Percentiles rank a stretch among this genome's conserved stretches.
Conservation (phyloP, 2,113 vertebrate species). For the Pycnonotus jocosus region DNA sequence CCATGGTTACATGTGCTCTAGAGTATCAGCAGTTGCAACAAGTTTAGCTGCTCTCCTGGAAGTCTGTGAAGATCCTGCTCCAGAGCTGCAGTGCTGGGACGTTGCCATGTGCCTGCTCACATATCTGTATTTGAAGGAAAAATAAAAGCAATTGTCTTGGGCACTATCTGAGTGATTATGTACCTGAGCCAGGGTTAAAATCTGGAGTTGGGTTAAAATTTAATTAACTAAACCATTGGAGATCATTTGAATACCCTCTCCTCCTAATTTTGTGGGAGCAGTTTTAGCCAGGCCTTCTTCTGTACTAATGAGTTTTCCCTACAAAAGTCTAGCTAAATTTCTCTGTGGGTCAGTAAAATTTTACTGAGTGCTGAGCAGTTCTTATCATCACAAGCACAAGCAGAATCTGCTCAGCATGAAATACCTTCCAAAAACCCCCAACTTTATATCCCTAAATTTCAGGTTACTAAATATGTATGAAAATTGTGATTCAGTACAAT, state of each 20-base stretch:
- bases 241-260: not conserved
- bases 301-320: not conserved
- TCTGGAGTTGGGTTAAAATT: not conserved
- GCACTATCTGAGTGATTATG: not conserved
- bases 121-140: not conserved
- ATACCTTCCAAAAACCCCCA: fast-evolving
- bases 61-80: not conserved
- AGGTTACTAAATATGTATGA: not conserved
- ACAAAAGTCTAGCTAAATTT: not conserved
- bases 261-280: not conserved
- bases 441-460: not conserved
- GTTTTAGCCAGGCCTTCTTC: not conserved
- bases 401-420: not conserved
- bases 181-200: not conserved
- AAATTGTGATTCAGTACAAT: not conserved
- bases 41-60: not conserved
- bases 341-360: not conserved
- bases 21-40: not conserved
- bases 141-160: not conserved
- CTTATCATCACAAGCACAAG: not conserved
- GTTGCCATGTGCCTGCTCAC: not conserved
- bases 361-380: not conserved
- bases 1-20: not conserved
- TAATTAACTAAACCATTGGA: not conserved
- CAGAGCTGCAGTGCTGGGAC: not conserved